Percentiles rank a stretch among this genome's conserved stretches.
Evolutionary conservation across 2,797 vertebrate species (phyloP).

Genomic region (Centropyge bicolor): DNA sequence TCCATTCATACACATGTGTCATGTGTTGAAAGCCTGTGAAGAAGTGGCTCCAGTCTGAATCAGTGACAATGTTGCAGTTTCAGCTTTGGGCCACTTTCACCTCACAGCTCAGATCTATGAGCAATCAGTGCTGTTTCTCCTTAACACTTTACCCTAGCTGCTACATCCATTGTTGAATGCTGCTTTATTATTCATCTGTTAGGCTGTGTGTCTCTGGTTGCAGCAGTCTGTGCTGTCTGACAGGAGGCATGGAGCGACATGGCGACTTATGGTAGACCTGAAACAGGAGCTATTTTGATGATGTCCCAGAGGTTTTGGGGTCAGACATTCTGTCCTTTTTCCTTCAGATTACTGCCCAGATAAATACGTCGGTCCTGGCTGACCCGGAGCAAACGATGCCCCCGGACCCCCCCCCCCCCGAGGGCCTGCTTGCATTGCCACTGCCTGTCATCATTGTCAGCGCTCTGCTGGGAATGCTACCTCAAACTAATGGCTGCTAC

Average conservation of each 20-base stretch:
- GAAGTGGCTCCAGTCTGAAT: background rate
- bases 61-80: conserved; percentile 15
- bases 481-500: conserved; percentile 66
- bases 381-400: conserved; percentile 58
- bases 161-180: conserved; percentile 38
- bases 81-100: conserved; percentile 40
- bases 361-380: conserved; percentile 62
- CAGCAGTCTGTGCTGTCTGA: conserved; percentile 29
- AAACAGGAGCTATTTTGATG: conserved; percentile 62
- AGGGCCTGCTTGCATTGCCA: conserved; percentile 45
- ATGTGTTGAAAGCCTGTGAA: background rate
- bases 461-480: conserved; percentile 47
- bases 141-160: conserved; percentile 30
- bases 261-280: conserved; percentile 31
- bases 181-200: conserved; percentile 44
- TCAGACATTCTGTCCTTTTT: conserved; percentile 57
- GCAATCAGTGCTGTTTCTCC: conserved; percentile 38
- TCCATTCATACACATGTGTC: background rate
- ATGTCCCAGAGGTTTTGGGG: conserved; percentile 66
- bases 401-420: conserved; percentile 38
- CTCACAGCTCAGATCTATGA: conserved; percentile 16
- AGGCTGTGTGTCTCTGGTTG: background rate
- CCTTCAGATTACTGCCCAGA: conserved; percentile 68
- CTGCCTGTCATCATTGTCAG: conserved; percentile 64
- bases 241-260: conserved; percentile 8